phyloP scores from a whole-genome alignment of 2,797 vertebrate genomes.

The Rhyacichthys aspro region DNA sequence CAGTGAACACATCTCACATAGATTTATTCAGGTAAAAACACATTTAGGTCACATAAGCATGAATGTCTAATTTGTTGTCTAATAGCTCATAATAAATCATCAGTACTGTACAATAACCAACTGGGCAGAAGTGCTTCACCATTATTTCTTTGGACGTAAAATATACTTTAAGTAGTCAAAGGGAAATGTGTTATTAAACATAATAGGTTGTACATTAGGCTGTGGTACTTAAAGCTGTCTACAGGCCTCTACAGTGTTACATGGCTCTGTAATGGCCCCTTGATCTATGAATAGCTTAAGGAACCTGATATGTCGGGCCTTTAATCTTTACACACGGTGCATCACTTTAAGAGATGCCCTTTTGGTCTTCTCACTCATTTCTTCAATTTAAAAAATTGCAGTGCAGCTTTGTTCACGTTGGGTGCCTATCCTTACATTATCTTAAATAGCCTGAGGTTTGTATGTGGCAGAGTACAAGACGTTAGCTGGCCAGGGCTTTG shows the following conservation, averaged over 20 bases:
- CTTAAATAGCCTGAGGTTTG: slow-evolving; percentile 18
- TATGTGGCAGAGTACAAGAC: background rate
- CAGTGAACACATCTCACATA: no score
- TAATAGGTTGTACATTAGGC: slow-evolving; percentile 8
- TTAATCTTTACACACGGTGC: slow-evolving; percentile 3
- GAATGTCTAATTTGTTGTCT: no score
- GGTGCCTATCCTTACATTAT: slow-evolving; percentile 9
- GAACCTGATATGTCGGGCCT: slow-evolving; percentile 26
- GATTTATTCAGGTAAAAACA: no score
- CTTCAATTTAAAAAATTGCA: slow-evolving; percentile 29
- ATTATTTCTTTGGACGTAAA: no score
- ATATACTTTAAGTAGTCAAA: no score
- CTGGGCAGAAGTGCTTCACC: no score
- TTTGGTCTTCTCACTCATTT: slow-evolving; percentile 33
- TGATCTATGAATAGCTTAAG: slow-evolving; percentile 32
- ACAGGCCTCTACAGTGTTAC: background rate
- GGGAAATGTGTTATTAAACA: slow-evolving; percentile 27
- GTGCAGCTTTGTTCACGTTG: slow-evolving; percentile 20
- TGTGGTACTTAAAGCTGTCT: slow-evolving; percentile 18
- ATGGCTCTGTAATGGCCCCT: slow-evolving; percentile 17
- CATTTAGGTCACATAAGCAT: no score
- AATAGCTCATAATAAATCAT: no score
- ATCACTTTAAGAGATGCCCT: slow-evolving; percentile 20
- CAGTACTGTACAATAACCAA: no score
- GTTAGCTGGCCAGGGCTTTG: slow-evolving; percentile 4